Evolutionary conservation across 2,888 invertebrate genomes (phyloP).

Genomic region (Prionchulus punctatus): DNA sequence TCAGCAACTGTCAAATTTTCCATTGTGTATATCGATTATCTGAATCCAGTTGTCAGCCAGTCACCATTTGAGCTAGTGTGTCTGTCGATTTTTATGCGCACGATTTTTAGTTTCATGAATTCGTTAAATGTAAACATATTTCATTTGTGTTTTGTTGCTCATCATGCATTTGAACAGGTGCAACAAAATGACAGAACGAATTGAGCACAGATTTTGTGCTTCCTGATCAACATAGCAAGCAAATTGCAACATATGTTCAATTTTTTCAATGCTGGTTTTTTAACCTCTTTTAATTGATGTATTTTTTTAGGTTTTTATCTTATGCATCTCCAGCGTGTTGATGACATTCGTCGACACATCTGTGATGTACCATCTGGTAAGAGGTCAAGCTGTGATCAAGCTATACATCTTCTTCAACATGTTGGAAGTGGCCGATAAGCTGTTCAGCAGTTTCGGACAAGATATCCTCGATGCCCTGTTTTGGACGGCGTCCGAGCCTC

Average conservation of each 20-base stretch:
- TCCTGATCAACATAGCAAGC: neutral
- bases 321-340: constrained; percentile 40
- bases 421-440: constrained; percentile 58
- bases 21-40: no score
- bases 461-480: constrained; percentile 93
- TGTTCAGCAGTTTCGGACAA: constrained; percentile 48
- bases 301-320: constrained; percentile 72
- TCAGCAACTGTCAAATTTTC: neutral
- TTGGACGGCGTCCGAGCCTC: constrained; percentile 94
- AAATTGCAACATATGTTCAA: neutral
- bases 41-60: no score
- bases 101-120: no score
- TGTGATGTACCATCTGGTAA: constrained; percentile 77
- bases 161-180: no score
- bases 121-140: no score
- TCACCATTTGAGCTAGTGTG: no score
- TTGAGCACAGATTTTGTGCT: no score
- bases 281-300: constrained; percentile 62
- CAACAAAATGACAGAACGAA: no score
- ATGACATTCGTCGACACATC: constrained; percentile 90
- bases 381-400: constrained; percentile 93
- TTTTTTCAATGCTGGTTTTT: neutral
- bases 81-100: no score
- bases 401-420: constrained; percentile 98
- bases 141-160: no score